Base-by-base conservation (phyloP, 2,888 invertebrate genomes). In the Bimastos eiseni region DNA sequence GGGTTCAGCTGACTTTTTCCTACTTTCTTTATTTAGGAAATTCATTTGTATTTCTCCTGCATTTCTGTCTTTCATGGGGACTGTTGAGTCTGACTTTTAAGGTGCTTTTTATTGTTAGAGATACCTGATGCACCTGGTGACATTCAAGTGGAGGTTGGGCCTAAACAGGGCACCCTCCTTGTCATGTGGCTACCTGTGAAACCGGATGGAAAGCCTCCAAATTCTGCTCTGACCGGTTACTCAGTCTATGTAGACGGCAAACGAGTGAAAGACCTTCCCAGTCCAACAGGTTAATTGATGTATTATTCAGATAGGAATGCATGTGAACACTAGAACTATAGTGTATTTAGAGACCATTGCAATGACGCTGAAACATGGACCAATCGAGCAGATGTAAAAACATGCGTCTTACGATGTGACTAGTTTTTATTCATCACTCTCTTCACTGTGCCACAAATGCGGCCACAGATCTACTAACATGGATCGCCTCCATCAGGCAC, bases 101-200 rank as follows among this genome's bases (percentile, higher is more conserved):
- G 49, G 49, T 49, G 21, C 24, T 70, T 30, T 70, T 70, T 13
- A n/a, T 70, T 49, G 34, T 30, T 94, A 94, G 96, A 96, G 93
- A 95, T 96, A 92, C 96, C 96, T 89, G 96, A 97, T 93, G 96
- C 96, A 15, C 97, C 97, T 37, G 95, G 96, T 86, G 96, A 97
- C 94, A 96, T 97, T 95, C 97, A 98, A 96, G 97, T 98, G 95
- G 98, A 98, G 96, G 97, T 97, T 95, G 99, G 99, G 93, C 99
- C 99, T 94, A 99, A 99, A 96, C 98, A 99, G 96, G 99, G 99
- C 94, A 99, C 98, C 93, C 96, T 99, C 94, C 96, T 99, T 95
- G 98, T 99, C 95, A 99, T 99, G 93, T 99, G 99, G 99, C 97
- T 98, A 95, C 99, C 99, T 93, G 98, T 99, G 94, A 97, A 97